phyloP scores from a whole-genome alignment of 1,140 invertebrate genomes.

The Cydia splendana region DNA sequence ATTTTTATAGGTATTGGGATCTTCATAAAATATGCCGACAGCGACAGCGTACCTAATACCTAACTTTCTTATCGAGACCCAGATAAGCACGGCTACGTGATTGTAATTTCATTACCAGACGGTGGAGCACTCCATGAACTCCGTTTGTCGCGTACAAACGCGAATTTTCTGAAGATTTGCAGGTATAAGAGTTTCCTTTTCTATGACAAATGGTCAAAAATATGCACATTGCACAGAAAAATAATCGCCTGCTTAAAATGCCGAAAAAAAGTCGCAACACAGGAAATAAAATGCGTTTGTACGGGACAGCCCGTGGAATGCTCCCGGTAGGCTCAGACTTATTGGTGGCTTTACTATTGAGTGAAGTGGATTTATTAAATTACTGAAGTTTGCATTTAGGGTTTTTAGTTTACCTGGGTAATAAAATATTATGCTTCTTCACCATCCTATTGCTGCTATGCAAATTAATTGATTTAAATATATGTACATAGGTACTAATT shows the following conservation, averaged over 20 bases:
- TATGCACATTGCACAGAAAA: too few species aligned
- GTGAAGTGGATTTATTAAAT: constrained; percentile 6
- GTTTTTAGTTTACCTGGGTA: neutral
- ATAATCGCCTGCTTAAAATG: too few species aligned
- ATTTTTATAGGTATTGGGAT: constrained; percentile 20
- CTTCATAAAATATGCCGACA: constrained; percentile 4
- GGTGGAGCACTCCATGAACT: too few species aligned
- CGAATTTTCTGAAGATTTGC: too few species aligned
- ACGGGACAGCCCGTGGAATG: too few species aligned
- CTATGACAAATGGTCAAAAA: too few species aligned
- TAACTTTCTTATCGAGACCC: constrained; percentile 29
- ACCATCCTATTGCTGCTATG: neutral
- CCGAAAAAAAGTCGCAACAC: too few species aligned
- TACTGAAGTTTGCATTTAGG: neutral
- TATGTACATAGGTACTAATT: too few species aligned
- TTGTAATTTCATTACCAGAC: constrained; percentile 11
- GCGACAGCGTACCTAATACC: neutral
- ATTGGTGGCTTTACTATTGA: neutral
- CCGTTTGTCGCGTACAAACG: too few species aligned
- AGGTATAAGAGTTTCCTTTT: too few species aligned
- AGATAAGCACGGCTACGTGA: constrained; percentile 13
- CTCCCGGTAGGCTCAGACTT: constrained; percentile 9
- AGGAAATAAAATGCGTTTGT: too few species aligned
- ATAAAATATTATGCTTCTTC: neutral
- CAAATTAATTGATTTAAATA: too few species aligned